Evolutionary conservation across 1,140 invertebrate genomes (phyloP), one percentile per base, ranked within the genome.

Genomic region (Araneus ventricosus): DNA sequence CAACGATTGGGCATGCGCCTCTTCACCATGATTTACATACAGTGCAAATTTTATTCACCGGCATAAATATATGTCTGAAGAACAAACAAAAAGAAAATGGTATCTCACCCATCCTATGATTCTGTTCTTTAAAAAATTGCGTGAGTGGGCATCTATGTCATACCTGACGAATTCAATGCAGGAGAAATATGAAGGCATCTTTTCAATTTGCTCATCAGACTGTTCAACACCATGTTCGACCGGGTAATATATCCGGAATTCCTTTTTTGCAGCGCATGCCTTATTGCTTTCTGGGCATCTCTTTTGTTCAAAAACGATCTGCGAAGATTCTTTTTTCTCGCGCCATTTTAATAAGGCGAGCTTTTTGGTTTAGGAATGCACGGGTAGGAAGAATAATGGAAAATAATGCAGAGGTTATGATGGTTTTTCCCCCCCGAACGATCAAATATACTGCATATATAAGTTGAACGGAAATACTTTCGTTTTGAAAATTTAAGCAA

Each of bases 131-230:
- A 10, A 24, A 37, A 82, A 6, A 27, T 20, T 82, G 80, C 80
- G 80, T 45, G 80, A 82, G 8, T 82, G 80, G 39, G 22, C 39
- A 82, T 82, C n/a, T 82, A 22, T 82, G 80, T 7, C 80, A 82
- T 82, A 52, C n/a, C 41, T 41, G 41, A 52, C n/a, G 22, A 24
- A n/a, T 82, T 52, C 41, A 52, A 45, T 41, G 80, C 80, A 30
- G 39, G 22, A 30, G 27, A 82, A 52, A 52, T 14, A 52, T n/a
- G 24, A n/a, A 41, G 22, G 27, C 39, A 20, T n/a, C 80, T 82
- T 82, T 82, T 82, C 80, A 45, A 45, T 82, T 41, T 82, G 80
- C 41, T 52, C 80, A 82, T 52, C 80, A 41, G 80, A 82, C 80
- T 82, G 80, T 82, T 45, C 39, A 30, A 45, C 80, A 80, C 30